Evolutionary conservation across 2,888 invertebrate species (phyloP), one percentile per base, ranked within the genome.

Genomic region (Dicycla oo): DNA sequence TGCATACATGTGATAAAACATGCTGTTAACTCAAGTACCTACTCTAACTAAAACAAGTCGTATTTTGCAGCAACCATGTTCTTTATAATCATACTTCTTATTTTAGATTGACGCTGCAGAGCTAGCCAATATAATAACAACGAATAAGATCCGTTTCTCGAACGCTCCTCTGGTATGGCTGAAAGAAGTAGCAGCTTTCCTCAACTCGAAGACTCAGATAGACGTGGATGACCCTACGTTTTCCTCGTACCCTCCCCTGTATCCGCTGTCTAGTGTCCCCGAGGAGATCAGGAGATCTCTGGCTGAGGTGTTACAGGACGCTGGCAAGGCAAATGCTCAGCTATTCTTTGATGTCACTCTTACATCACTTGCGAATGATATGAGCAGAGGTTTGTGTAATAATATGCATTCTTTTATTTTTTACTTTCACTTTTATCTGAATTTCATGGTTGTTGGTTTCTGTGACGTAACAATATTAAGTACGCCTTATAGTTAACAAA

Each of bases 261-360:
- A 97, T 88, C 97, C 97, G 0, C 86, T 97, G 56, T 96, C 93
- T 81, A 92, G 95, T 65, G 93, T 96, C 65, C 96, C 97, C 18
- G 90, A 90, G 47, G 92, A 95, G 38, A 87, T 97, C 34, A 94
- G 93, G 69, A 90, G 87, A 20, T 88, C 90, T 54, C 87, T 97
- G 66, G 94, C 96, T 65, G 94, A 90, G 85, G 94, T 96, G 0
- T 86, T 98, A 1, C 94, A 96, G 56, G 96, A 97, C 67, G 96
- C 97, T 13, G 97, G 97, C 0, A 96, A 96, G 79, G 94, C 96
- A 10, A 97, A 97, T 82, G 91, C 96, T 10, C 97, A 97, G 86
- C 91, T 97, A 81, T 98, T 98, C 91, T 98, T 97, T 86, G 97
- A 98, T 90, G 97, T 97, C 43, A 97, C 97, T 49, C 93, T 98